Base-by-base conservation (phyloP, 2,113 vertebrate genomes). In the Pterocles orientalis region DNA sequence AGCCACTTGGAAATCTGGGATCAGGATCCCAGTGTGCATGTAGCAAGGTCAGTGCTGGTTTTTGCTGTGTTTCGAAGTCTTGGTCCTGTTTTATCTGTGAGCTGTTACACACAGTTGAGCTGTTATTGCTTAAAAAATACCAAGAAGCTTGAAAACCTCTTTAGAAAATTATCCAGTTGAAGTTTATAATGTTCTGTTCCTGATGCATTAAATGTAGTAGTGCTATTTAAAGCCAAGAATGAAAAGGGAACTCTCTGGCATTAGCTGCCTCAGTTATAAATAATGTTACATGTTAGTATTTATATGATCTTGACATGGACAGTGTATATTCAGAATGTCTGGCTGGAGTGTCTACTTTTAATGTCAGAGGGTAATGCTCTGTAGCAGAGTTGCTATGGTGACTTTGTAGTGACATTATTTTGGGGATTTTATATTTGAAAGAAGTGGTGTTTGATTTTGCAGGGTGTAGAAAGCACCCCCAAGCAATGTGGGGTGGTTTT, bases 191-290 rank as follows among this genome's bases (percentile, higher is more conserved):
- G 54, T 77, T 89, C 84, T 66, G 41, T 77, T 86, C 64, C 71
- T 83, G 56, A 87, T 81, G 66, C 78, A 71, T 92, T 94, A 87
- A 78, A 83, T 85, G 48, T 86, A 94, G 62, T 65, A 25, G 45
- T 92, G 65, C 88, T 96, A 96, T 97, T 95, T 97, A 95, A 97
- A 97, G 97, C 91, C 79, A 79, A 69, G 90, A 87, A 91, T 92
- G 95, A 94, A 83, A 93, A 91, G 70, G 83, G 81, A 97, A 96
- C 36, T 45, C 92, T 93, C 83, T 95, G 95, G 89, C 88, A 92
- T 72, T 83, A 75, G 88, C 93, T 95, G 80, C 66, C 64, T 93
- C 36, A 17, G 88, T 88, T 86, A 94, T 94, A 95, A 97, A 95
- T 95, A 86, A 90, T 70, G 41, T 81, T 95, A 65, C 87, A 88